phyloP scores from a whole-genome alignment of 2,113 vertebrate genomes.

The Ceratotherium simum region DNA sequence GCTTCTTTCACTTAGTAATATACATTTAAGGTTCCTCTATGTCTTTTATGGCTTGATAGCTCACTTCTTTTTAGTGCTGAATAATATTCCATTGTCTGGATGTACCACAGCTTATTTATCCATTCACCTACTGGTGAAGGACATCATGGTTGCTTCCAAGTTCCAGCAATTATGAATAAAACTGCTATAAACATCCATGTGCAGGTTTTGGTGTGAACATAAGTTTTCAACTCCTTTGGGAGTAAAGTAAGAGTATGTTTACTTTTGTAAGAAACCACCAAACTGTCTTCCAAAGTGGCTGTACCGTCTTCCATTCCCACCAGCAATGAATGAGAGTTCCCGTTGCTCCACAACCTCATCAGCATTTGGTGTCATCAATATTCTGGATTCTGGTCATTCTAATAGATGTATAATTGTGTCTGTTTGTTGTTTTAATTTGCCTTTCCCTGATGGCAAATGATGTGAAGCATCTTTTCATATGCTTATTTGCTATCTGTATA shows the following conservation, averaged over 20 bases:
- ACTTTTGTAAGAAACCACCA: constrained; percentile 9
- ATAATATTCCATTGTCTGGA: not conserved
- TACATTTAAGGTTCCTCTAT: not conserved
- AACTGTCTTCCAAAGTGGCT: not conserved
- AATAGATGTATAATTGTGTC: not conserved
- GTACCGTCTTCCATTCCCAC: not conserved
- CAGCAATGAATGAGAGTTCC: not conserved
- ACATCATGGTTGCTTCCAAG: not conserved
- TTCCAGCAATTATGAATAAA: constrained; percentile 31
- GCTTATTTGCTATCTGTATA: not conserved
- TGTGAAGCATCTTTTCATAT: not conserved
- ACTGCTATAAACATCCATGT: not conserved
- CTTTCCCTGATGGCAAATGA: not conserved
- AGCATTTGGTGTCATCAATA: not conserved
- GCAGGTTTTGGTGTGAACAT: not conserved
- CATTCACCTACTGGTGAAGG: not conserved
- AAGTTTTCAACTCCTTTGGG: not conserved
- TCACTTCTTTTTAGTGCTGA: not conserved
- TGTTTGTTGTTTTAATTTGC: not conserved
- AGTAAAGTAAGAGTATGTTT: not conserved
- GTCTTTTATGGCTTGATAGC: not conserved
- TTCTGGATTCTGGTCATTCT: not conserved
- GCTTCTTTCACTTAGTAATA: not conserved
- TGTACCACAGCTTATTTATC: constrained; percentile 2
- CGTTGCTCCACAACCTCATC: not conserved